Evolutionary conservation across 2,888 invertebrate species (phyloP).

Genomic region (Deilephila porcellus): DNA sequence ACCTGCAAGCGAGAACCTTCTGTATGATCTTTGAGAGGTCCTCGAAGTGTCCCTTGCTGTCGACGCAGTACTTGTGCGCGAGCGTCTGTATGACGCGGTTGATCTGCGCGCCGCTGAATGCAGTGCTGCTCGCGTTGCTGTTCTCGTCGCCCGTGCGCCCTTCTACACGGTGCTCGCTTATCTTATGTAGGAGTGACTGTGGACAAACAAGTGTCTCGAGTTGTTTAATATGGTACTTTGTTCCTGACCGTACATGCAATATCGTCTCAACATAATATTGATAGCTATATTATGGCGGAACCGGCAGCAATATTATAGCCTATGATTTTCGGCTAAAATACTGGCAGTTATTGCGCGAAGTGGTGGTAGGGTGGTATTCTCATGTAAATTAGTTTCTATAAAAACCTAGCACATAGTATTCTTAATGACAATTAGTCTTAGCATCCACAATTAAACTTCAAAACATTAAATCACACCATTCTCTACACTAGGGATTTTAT

Average conservation of each 20-base stretch:
- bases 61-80: slow-evolving; percentile 97
- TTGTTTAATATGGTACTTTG: neutral
- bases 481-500: too few relatives aligned
- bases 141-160: slow-evolving; percentile 84
- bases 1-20: slow-evolving; percentile 95
- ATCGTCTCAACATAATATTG: too few relatives aligned
- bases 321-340: too few relatives aligned
- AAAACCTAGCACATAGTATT: too few relatives aligned
- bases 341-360: too few relatives aligned
- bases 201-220: neutral
- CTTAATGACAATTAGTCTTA: too few relatives aligned
- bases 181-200: slow-evolving; percentile 91
- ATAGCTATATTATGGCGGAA: too few relatives aligned
- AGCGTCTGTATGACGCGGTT: slow-evolving; percentile 97
- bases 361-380: too few relatives aligned
- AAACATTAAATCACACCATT: too few relatives aligned
- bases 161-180: slow-evolving; percentile 93
- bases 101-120: slow-evolving; percentile 88
- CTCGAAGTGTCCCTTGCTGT: slow-evolving; percentile 97
- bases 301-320: too few relatives aligned
- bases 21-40: slow-evolving; percentile 96
- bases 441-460: too few relatives aligned
- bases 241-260: neutral
- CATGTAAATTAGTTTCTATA: too few relatives aligned
- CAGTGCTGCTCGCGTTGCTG: slow-evolving; percentile 77